Evolutionary conservation across 2,113 vertebrate genomes (phyloP).

Genomic region (Zosterops lateralis): DNA sequence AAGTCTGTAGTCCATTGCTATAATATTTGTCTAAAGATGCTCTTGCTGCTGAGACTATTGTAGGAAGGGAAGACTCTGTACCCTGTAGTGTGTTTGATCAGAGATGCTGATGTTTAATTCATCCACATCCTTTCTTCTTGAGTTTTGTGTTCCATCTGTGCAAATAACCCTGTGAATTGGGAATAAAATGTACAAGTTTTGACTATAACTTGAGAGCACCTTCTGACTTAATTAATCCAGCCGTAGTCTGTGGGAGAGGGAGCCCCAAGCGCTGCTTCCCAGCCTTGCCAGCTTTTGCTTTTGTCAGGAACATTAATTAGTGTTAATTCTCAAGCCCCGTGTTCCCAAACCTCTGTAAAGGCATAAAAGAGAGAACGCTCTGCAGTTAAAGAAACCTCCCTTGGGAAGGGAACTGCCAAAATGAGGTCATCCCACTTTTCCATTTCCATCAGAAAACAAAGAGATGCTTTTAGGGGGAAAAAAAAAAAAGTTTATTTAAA

Average conservation of each 20-base stretch:
- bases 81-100: conserved; percentile 63
- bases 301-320: background rate
- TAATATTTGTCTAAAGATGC: conserved; percentile 65
- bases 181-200: conserved; percentile 71
- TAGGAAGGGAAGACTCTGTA: conserved; percentile 63
- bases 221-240: conserved; percentile 52
- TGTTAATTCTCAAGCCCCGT: background rate
- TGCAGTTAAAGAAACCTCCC: background rate
- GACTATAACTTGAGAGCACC: conserved; percentile 61
- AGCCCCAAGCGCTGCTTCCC: background rate
- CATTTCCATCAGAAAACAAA: background rate
- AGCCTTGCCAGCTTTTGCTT: background rate
- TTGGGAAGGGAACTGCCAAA: background rate
- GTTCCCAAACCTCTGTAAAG: background rate
- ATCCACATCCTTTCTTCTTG: conserved; percentile 57
- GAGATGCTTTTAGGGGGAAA: conserved; percentile 2
- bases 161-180: conserved; percentile 65
- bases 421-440: background rate
- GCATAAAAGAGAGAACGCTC: background rate
- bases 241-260: background rate
- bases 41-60: conserved; percentile 52
- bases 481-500: conserved; percentile 15
- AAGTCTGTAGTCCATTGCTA: conserved; percentile 64
- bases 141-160: conserved; percentile 69
- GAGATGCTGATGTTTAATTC: conserved; percentile 66